Evolutionary conservation across 2,888 invertebrate genomes (phyloP).

Genomic region (Drosophila buzzatii): DNA sequence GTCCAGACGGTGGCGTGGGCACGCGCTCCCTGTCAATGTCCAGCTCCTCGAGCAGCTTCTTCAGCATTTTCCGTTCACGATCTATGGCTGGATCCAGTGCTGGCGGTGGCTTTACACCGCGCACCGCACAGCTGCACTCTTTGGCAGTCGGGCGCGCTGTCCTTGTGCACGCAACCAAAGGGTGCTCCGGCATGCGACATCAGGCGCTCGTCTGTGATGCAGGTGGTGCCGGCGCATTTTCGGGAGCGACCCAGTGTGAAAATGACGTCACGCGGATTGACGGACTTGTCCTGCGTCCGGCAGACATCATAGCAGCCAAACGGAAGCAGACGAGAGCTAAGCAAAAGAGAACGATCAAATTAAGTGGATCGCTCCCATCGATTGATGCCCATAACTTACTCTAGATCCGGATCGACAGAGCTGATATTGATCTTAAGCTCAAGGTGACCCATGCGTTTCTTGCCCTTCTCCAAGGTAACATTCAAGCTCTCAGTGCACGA

Average conservation of each 20-base stretch:
- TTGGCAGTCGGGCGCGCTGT: not conserved
- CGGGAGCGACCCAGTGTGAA: slow-evolving; percentile 71
- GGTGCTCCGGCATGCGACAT: slow-evolving; percentile 55
- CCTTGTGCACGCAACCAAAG: slow-evolving; percentile 38
- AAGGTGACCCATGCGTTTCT: slow-evolving; percentile 40
- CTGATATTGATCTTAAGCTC: slow-evolving; percentile 63
- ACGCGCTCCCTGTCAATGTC: slow-evolving; percentile 23
- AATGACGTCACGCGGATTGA: slow-evolving; percentile 71
- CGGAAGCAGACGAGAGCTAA: slow-evolving; percentile 34
- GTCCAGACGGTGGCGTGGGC: slow-evolving; percentile 46
- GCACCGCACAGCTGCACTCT: slow-evolving; percentile 40
- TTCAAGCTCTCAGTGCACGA: slow-evolving; percentile 51
- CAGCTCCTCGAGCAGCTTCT: slow-evolving; percentile 46
- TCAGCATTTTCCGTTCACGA: slow-evolving; percentile 33
- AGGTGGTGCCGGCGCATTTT: slow-evolving; percentile 43
- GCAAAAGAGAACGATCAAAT: not conserved
- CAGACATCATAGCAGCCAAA: slow-evolving; percentile 67
- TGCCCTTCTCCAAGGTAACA: slow-evolving; percentile 42
- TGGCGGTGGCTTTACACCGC: slow-evolving; percentile 18
- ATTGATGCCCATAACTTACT: slow-evolving; percentile 52
- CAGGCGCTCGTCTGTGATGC: slow-evolving; percentile 61
- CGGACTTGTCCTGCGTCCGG: slow-evolving; percentile 58
- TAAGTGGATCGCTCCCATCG: not conserved
- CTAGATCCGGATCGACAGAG: slow-evolving; percentile 61
- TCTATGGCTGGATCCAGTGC: slow-evolving; percentile 21